These are phyloP conservation scores for Leucophenga maculata DNA, from an alignment of 2,888 invertebrate genomes.

Conservation along the genomic window DNA sequence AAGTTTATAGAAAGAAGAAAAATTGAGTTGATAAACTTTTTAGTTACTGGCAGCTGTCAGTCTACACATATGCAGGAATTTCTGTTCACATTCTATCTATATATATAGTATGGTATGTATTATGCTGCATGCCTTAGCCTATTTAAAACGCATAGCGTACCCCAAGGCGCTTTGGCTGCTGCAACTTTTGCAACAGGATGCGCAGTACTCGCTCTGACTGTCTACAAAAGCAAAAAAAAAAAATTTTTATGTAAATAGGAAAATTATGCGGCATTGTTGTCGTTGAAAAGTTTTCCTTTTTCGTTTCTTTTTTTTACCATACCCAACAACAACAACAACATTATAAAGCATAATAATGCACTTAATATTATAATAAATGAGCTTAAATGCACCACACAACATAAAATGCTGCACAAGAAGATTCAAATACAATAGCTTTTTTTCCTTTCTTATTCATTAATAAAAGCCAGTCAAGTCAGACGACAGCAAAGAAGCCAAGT, in stretches of 20 bases:
- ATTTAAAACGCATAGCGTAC: not conserved
- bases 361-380: slow-evolving; percentile 45
- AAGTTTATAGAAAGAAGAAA: too few species aligned
- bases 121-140: not conserved
- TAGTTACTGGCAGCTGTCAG: slow-evolving; percentile 16
- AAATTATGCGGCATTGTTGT: slow-evolving; percentile 18
- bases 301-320: not conserved
- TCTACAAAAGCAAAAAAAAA: not conserved
- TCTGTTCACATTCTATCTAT: not conserved
- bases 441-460: slow-evolving; percentile 9
- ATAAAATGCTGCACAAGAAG: not conserved
- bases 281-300: slow-evolving; percentile 8
- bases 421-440: not conserved
- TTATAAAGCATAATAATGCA: slow-evolving; percentile 43
- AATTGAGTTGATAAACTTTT: not conserved
- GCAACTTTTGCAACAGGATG: slow-evolving; percentile 11
- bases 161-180: not conserved
- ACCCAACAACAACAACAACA: not conserved
- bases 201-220: not conserved
- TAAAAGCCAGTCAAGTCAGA: not conserved
- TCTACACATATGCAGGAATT: not conserved
- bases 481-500: not conserved
- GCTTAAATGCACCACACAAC: slow-evolving; percentile 41
- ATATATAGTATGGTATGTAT: not conserved
- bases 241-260: slow-evolving; percentile 15